Conservation (phyloP, 2,113 vertebrate species). For the Ivindomyrus marchei region DNA sequence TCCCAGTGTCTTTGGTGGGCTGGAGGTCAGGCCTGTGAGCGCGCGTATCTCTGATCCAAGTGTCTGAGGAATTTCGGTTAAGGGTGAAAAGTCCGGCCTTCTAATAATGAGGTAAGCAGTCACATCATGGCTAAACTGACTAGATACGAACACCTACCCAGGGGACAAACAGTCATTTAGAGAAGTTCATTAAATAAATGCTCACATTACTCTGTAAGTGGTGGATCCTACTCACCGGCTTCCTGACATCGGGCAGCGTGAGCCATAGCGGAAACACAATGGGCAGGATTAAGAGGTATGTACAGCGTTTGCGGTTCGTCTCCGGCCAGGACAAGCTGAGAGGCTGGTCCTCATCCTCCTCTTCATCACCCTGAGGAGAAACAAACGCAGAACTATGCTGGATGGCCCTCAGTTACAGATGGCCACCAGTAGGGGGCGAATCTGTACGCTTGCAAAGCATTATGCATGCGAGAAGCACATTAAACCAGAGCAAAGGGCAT, state of each 20-base stretch:
- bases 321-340: slow-evolving; percentile 88
- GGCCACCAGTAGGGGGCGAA: neutral
- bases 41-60: neutral
- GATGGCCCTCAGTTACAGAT: neutral
- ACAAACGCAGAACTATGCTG: neutral
- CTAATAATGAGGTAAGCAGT: neutral
- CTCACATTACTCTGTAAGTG: neutral
- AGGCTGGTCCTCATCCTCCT: slow-evolving; percentile 80
- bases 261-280: slow-evolving; percentile 87
- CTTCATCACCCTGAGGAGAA: slow-evolving; percentile 58
- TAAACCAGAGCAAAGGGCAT: neutral
- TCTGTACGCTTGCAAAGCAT: neutral
- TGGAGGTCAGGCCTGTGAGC: neutral
- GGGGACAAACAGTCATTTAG: neutral
- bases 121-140: neutral
- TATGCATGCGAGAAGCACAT: neutral
- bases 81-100: neutral
- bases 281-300: slow-evolving; percentile 80
- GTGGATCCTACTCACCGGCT: slow-evolving; percentile 58
- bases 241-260: slow-evolving; percentile 87
- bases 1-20: neutral
- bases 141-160: neutral
- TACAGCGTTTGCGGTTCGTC: slow-evolving; percentile 71
- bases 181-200: neutral
- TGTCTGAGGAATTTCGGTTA: neutral